A percentile compares a stretch with the other conserved stretches of the same genome.
phyloP scores from a whole-genome alignment of 2,888 invertebrate species.

The Dicyrtoma fusca region DNA sequence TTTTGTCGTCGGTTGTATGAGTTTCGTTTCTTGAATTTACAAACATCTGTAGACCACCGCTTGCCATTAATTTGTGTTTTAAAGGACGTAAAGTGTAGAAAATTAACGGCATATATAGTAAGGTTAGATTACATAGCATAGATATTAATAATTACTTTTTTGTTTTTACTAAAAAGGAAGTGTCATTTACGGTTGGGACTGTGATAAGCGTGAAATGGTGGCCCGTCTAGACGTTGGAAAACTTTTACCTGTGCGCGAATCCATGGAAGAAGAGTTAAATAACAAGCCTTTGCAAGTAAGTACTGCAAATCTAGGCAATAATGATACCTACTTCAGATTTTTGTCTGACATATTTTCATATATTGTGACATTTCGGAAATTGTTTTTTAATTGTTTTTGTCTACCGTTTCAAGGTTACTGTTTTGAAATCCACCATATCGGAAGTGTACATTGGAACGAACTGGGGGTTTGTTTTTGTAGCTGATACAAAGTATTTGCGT shows the following conservation, averaged over 20 bases:
- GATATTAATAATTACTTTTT: not conserved
- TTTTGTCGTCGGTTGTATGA: not conserved
- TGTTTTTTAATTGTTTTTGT: too few relatives aligned
- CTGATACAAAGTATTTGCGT: constrained; percentile 76
- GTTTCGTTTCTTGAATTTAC: not conserved
- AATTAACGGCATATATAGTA: not conserved
- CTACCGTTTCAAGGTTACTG: constrained; percentile 66
- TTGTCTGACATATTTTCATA: too few relatives aligned
- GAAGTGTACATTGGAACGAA: constrained; percentile 90
- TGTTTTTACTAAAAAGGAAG: constrained; percentile 65
- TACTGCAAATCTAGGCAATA: too few relatives aligned
- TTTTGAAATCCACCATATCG: constrained; percentile 67
- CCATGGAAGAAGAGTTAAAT: constrained; percentile 83
- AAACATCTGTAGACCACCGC: not conserved
- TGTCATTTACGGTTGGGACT: constrained; percentile 86
- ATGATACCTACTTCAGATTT: too few relatives aligned
- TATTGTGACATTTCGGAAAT: not conserved
- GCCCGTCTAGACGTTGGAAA: constrained; percentile 89
- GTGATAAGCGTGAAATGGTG: constrained; percentile 68
- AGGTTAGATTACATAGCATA: not conserved
- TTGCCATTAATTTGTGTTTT: not conserved
- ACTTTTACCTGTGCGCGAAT: constrained; percentile 88
- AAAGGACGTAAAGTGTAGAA: too few relatives aligned
- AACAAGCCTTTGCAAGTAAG: constrained; percentile 74
- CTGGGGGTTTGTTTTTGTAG: constrained; percentile 91